Percentiles rank a stretch among this genome's conserved stretches.
Conservation (phyloP, 2,797 vertebrate species). For the Toxotes lorentzi region DNA sequence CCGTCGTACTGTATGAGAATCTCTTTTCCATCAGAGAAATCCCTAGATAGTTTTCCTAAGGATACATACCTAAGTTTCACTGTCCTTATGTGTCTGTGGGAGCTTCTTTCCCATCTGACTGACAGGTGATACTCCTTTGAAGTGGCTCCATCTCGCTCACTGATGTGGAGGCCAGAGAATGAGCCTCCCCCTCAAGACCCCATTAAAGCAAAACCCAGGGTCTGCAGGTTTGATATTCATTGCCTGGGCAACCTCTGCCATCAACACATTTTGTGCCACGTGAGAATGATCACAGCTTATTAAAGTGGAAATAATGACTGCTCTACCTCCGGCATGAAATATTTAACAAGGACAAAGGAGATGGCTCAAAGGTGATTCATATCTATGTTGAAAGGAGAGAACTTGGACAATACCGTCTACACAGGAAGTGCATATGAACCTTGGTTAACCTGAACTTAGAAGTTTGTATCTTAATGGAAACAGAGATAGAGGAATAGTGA, state of each 20-base stretch:
- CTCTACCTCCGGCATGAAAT: constrained; percentile 84
- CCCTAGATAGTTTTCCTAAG: neutral
- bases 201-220: constrained; percentile 79
- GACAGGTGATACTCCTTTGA: constrained; percentile 74
- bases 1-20: constrained; percentile 13
- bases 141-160: constrained; percentile 70
- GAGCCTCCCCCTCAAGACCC: constrained; percentile 79
- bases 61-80: constrained; percentile 41
- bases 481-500: constrained; percentile 28
- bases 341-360: constrained; percentile 88
- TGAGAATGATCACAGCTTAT: constrained; percentile 86
- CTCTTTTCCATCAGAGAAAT: constrained; percentile 22
- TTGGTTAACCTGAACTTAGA: constrained; percentile 59
- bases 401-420: constrained; percentile 57
- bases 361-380: constrained; percentile 81
- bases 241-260: constrained; percentile 77
- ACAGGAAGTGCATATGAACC: constrained; percentile 68
- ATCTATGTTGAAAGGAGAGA: constrained; percentile 76
- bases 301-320: constrained; percentile 86
- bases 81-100: constrained; percentile 32
- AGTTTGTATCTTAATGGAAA: constrained; percentile 49
- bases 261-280: constrained; percentile 80
- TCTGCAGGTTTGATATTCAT: constrained; percentile 80
- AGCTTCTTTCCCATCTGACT: constrained; percentile 64
- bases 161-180: constrained; percentile 72